phyloP scores from a whole-genome alignment of 2,888 invertebrate species.

The Meiosimyza decipiens region DNA sequence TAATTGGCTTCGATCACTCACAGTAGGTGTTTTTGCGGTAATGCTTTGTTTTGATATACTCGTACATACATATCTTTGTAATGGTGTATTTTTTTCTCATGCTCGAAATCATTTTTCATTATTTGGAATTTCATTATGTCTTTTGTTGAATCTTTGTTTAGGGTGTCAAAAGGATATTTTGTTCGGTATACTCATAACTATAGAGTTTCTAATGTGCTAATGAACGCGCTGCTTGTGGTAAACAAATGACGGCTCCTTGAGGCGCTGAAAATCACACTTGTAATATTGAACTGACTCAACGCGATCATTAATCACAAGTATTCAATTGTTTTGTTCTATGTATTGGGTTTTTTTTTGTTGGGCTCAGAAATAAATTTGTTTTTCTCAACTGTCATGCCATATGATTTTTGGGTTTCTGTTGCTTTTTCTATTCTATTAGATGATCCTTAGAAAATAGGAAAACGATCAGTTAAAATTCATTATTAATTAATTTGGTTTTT shows the following conservation, averaged over 20 bases:
- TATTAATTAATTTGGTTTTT: too few species aligned
- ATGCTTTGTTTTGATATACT: constrained; percentile 2
- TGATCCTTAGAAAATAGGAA: too few species aligned
- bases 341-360: neutral
- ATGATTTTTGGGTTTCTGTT: too few species aligned
- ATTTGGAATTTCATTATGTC: neutral
- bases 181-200: too few species aligned
- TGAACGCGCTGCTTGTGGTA: constrained; percentile 6
- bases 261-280: constrained; percentile 14
- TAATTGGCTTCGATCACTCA: constrained; percentile 8
- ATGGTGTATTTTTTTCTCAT: constrained; percentile 1
- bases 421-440: too few species aligned
- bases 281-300: neutral
- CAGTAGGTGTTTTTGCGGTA: constrained; percentile 12
- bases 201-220: neutral
- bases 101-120: neutral
- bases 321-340: neutral
- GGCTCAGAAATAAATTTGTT: neutral
- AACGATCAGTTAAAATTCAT: too few species aligned
- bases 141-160: neutral
- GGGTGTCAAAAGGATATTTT: constrained; percentile 3
- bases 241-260: neutral
- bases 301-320: constrained; percentile 19
- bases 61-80: neutral
- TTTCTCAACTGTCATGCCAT: neutral